Base-by-base conservation (phyloP, 2,888 invertebrate species). In the Atethmia centrago region DNA sequence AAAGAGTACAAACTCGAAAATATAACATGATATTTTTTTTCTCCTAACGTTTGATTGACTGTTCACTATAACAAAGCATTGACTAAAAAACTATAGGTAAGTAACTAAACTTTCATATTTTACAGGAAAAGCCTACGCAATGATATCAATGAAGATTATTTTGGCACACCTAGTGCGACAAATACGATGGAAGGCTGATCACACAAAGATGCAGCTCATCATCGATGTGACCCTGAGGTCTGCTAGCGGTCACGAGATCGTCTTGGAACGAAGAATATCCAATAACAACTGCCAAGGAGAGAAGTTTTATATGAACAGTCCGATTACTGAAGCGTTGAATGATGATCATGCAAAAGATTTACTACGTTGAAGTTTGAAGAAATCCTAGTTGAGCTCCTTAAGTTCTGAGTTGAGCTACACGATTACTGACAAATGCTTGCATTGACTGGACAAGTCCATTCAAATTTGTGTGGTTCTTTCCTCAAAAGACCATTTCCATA, bases 121-220 rank as follows among this genome's bases (percentile, higher is more conserved):
- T 84, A 2, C 84, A 91, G 92, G 92, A 47, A 88, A 86, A 77
- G 64, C 73, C 1, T 90, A 88, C 79, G 90, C 91, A 0, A 72
- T 89, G 75, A 88, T 87, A 83, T 86, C 85, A 0, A 84, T 90
- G 84, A 91, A 91, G 70, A 88, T 85, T 0, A 77, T 74, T 0
- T 25, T 92, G 19, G 83, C 79, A 0, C 88, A 91, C 56, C 12
- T 91, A 0, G 67, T 91, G 0, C 85, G 90, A 2, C 71, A 77
- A 9, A 90, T 86, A 72, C 71, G 77, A 0, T 45, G 91, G 16
- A 76, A 66, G 0, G 87, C 87, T 3, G 88, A 90, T 70, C 74
- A 84, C 66, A 85, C 74, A 0, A 82, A 87, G 49, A 67, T 88
- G 51, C 59, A 76, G n/a, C 31, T 74, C 14, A 45, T n/a, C 7